Base-by-base conservation (phyloP, 2,113 vertebrate genomes). In the Myodes glareolus region DNA sequence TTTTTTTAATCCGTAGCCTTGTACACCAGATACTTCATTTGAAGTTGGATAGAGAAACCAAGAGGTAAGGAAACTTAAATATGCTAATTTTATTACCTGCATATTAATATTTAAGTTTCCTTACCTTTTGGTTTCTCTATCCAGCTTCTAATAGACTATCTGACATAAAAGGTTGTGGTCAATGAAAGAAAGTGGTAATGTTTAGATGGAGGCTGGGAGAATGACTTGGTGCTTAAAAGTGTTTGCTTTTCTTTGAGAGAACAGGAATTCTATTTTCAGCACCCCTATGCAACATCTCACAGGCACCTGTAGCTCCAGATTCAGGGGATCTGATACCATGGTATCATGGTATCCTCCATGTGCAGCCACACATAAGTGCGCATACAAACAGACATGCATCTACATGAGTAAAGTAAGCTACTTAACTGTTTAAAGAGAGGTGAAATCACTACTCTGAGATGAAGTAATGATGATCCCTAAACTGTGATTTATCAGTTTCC, bases 21-120 rank as follows among this genome's bases (percentile, higher is more conserved):
- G 42, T 21, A 73, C 75, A 11, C 89, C 82, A 96, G 17, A 14
- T 92, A 73, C 36, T 78, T 94, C 72, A 80, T 95, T 93, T 87
- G 63, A 90, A 96, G 87, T 55, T 19, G 3, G 52, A 90, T 17
- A 55, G 92, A 42, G 72, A 95, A 96, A 94, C 88, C 39, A 86
- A 89, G 94, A 89, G 50, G 39, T 77, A 92, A 92, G 89, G 55
- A 90, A 97, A 97, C 55, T 93, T 84, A 92, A 68, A 88, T 95
- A n/a, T 92, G 75, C 21, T 97, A 80, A 85, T 92, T 92, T 55
- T 63, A 36, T 68, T 92, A 86, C 52, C 90, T 88, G 50, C 73
- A 90, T 68, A 90, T 87, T 84, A 94, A 52, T 33, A 96, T 88
- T 61, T 90, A 82, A 92, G 67, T 96, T 95, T 88, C 58, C 52